Base-by-base conservation (phyloP, 2,888 invertebrate species). In the Tiphia femorata region DNA sequence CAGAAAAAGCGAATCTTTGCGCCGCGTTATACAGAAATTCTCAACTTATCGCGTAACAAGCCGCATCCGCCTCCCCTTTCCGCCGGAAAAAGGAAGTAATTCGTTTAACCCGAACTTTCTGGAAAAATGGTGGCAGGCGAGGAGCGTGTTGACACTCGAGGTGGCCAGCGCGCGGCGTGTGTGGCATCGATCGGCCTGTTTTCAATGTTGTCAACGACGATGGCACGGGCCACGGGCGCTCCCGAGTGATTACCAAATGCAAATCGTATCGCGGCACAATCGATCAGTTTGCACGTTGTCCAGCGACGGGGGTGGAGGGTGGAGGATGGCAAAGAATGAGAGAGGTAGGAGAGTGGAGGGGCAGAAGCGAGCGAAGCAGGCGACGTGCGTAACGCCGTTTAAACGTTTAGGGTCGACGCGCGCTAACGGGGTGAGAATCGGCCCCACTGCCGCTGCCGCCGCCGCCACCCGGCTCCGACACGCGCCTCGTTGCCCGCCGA, bases 161-260 rank as follows among this genome's bases (percentile, higher is more conserved):
- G n/a, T n/a, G n/a, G n/a, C n/a, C n/a, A n/a, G n/a, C n/a, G n/a
- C n/a, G n/a, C n/a, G n/a, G n/a, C n/a, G n/a, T n/a, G n/a, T n/a
- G n/a, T 2, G 6, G 14, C 37, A 60, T 60, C 62, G 67, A 63
- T 62, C 64, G 47, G 49, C 47, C 38, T 47, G 55, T 58, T 71
- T 64, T 67, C 62, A 58, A 61, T 73, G 67, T 63, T 58, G 52
- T 63, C 53, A 44, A 8, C 42, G 37, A 7, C 57, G 30, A 55
- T 55, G 49, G 38, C 50, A 58, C 49, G 62, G 60, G 62, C 58
- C 48, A 41, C 23, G 57, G 43, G 68, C n/a, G n/a, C 59, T 41
- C 52, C 35, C 49, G 64, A 72, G 76, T 81, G 81, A 80, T 82
- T 82, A 81, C 76, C 67, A 75, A 76, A 82, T 82, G 82, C 80